Evolutionary conservation across 2,888 invertebrate genomes (phyloP).

Genomic region (Aricia artaxerxes): DNA sequence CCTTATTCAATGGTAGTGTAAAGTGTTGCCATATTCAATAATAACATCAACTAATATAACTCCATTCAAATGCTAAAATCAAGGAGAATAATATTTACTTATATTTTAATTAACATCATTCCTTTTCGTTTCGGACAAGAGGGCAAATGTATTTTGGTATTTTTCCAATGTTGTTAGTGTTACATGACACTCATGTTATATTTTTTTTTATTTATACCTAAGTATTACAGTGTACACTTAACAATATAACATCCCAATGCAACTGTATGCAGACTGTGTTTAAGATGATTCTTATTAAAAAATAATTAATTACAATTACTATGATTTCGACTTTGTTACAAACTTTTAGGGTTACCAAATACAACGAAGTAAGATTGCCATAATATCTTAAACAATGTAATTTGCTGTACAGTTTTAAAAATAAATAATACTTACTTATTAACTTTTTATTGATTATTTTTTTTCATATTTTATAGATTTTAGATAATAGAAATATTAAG

Average conservation of each 20-base stretch:
- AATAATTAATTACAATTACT: too few species aligned
- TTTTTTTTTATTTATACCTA: too few species aligned
- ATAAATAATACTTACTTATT: background rate
- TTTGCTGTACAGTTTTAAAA: background rate
- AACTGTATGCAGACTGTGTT: too few species aligned
- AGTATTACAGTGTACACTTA: too few species aligned
- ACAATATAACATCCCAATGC: too few species aligned
- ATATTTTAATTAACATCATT: background rate
- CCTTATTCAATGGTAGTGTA: background rate
- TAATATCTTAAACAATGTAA: background rate
- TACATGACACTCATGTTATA: slow-evolving; percentile 40
- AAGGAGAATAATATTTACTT: background rate
- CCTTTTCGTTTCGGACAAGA: slow-evolving; percentile 17
- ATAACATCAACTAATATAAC: background rate
- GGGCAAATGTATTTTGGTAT: slow-evolving; percentile 32
- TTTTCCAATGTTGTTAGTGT: slow-evolving; percentile 37
- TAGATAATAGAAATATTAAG: background rate
- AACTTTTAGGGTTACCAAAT: slow-evolving; percentile 19
- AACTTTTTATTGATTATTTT: background rate
- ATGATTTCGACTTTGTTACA: background rate
- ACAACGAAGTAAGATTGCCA: slow-evolving; percentile 18
- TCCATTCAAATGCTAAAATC: background rate
- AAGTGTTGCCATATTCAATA: background rate
- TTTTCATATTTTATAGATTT: background rate
- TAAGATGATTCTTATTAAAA: too few species aligned